A percentile compares a stretch with the other conserved stretches of the same genome.
These are phyloP conservation scores for Philotrypesis tridentata DNA, from an alignment of 1,140 invertebrate species.

Conservation along the genomic window DNA sequence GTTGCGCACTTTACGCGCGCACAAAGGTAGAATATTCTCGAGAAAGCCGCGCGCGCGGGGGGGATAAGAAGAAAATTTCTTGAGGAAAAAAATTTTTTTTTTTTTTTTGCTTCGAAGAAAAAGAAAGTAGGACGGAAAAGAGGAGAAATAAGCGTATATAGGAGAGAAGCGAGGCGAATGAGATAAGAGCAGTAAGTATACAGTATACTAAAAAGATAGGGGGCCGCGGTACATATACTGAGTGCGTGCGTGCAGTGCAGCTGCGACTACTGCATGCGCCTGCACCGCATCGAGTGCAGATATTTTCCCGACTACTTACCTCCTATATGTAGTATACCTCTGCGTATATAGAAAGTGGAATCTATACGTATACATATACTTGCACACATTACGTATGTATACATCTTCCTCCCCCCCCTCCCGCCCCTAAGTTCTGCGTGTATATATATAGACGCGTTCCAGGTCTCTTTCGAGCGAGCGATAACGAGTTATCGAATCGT, in stretches of 20 bases:
- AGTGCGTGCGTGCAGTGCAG: not conserved
- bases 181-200: not conserved
- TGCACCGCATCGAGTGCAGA: not conserved
- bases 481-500: slow-evolving; percentile 20
- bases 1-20: no score
- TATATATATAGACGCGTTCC: not conserved
- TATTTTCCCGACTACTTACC: not conserved
- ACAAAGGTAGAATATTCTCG: not conserved
- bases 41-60: no score
- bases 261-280: not conserved
- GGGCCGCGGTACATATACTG: no score
- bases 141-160: not conserved
- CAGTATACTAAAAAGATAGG: not conserved
- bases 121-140: not conserved
- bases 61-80: not conserved
- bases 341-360: no score
- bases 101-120: not conserved
- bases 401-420: not conserved
- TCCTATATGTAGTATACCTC: not conserved
- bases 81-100: no score
- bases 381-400: not conserved
- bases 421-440: no score
- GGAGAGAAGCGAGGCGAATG: not conserved
- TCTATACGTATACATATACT: no score
- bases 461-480: not conserved